Conservation (phyloP, 2,113 vertebrate species). For the Apteryx mantelli region DNA sequence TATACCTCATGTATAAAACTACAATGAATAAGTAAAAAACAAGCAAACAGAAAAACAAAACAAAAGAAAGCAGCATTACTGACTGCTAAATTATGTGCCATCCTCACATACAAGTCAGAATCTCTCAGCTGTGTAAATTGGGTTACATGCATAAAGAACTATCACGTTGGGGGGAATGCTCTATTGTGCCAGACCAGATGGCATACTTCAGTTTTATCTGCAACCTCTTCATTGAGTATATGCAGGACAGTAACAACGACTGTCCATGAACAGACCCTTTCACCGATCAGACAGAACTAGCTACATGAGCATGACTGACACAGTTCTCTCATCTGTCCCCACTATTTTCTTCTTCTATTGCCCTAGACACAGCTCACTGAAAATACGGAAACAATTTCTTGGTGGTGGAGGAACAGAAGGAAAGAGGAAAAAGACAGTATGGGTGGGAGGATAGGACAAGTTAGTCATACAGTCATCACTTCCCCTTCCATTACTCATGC, state of each 20-base stretch:
- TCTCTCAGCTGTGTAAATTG: slow-evolving; percentile 2
- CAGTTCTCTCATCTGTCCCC: neutral
- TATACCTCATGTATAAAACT: neutral
- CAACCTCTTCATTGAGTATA: neutral
- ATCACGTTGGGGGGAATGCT: neutral
- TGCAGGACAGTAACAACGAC: neutral
- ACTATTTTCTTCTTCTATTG: neutral
- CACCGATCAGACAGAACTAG: neutral
- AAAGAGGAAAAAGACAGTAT: neutral
- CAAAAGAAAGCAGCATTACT: neutral
- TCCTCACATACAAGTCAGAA: neutral
- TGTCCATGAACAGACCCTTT: slow-evolving; percentile 22
- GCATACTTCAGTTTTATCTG: slow-evolving; percentile 1
- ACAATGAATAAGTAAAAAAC: neutral
- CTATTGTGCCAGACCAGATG: slow-evolving; percentile 9
- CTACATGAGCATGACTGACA: neutral
- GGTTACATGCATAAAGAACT: slow-evolving; percentile 8
- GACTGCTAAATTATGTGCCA: neutral
- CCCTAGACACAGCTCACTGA: neutral
- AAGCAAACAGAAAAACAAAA: neutral
- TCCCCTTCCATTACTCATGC: neutral
- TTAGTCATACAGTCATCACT: neutral
- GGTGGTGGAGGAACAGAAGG: neutral
- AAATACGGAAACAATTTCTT: neutral
- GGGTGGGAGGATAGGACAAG: neutral